These are phyloP conservation scores for Neogale vison DNA, from an alignment of 2,113 vertebrate species.

Conservation along the genomic window DNA sequence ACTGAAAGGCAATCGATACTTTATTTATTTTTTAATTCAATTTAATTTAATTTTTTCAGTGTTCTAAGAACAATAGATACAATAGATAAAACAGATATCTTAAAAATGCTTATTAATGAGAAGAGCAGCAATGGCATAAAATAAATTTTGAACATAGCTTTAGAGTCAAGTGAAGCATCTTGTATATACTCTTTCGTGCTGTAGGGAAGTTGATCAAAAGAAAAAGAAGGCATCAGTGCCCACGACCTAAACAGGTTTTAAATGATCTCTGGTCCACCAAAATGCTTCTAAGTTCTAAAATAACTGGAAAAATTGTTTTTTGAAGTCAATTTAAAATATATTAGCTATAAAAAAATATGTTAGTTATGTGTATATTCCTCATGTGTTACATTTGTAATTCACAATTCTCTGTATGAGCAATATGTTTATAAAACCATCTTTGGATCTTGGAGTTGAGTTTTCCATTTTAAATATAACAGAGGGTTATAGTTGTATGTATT, in stretches of 20 bases:
- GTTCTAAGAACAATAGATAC: neutral
- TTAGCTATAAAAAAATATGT: neutral
- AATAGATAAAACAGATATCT: too few species aligned
- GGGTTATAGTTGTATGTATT: neutral
- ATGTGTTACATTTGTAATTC: neutral
- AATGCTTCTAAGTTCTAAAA: neutral
- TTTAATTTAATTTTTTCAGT: too few species aligned
- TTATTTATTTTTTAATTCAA: too few species aligned
- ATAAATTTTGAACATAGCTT: neutral
- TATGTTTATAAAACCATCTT: neutral
- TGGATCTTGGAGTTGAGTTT: neutral
- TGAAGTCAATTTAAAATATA: neutral
- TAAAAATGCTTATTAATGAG: neutral
- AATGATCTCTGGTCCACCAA: neutral
- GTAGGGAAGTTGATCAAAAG: neutral
- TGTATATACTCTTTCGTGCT: neutral
- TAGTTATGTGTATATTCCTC: neutral
- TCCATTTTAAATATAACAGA: neutral
- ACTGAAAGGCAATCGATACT: neutral
- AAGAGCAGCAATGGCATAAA: neutral
- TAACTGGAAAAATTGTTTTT: constrained; percentile 26
- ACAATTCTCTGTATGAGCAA: neutral
- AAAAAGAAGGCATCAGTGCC: neutral
- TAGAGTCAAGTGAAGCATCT: neutral
- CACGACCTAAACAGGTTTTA: neutral